A percentile compares a stretch with the other conserved stretches of the same genome.
phyloP scores from a whole-genome alignment of 2,888 invertebrate species.

The Phymatocera aterrima region DNA sequence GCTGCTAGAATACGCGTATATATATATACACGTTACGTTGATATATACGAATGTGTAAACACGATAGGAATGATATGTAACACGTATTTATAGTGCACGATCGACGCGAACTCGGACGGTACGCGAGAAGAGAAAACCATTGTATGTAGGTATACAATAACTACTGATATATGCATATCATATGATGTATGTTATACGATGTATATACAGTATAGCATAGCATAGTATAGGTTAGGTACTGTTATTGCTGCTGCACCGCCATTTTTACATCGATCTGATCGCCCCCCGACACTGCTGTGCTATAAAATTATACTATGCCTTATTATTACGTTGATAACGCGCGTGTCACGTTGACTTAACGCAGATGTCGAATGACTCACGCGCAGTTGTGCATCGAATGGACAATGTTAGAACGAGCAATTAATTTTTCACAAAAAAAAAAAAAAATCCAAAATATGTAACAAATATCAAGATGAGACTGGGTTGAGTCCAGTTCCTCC shows the following conservation, averaged over 20 bases:
- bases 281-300: neutral
- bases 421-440: neutral
- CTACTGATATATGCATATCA: too few relatives aligned
- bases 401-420: neutral
- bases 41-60: too few relatives aligned
- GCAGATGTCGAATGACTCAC: conserved; percentile 27
- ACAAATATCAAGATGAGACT: neutral
- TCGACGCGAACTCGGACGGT: too few relatives aligned
- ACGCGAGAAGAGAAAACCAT: conserved; percentile 4
- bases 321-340: conserved; percentile 1
- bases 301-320: too few relatives aligned
- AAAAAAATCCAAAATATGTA: neutral
- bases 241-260: conserved; percentile 10
- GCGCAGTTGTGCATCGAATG: neutral
- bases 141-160: too few relatives aligned
- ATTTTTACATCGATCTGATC: conserved; percentile 23
- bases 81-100: conserved; percentile 20
- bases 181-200: too few relatives aligned
- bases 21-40: neutral
- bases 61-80: conserved; percentile 7
- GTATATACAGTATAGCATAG: too few relatives aligned
- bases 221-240: too few relatives aligned
- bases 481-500: too few relatives aligned
- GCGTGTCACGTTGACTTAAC: neutral
- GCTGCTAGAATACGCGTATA: neutral